Evolutionary conservation across 2,888 invertebrate genomes (phyloP), one percentile per base, ranked within the genome.

Genomic region (Cantharis lateralis): DNA sequence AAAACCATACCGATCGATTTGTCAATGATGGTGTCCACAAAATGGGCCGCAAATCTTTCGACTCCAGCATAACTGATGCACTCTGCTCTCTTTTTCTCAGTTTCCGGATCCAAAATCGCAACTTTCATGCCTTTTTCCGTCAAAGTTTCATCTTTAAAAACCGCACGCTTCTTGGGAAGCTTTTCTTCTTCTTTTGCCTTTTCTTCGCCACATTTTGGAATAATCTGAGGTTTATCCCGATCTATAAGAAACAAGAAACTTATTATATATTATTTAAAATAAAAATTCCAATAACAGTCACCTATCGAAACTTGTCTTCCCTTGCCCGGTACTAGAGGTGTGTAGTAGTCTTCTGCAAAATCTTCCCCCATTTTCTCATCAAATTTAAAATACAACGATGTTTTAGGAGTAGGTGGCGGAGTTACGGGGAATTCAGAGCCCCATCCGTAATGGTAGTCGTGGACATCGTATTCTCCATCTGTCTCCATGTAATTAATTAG

Each of bases 1-100:
- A 18, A 66, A 18, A 16, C 73, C 64, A 10, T 66, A 76, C 76
- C 32, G 11, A 70, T 32, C 15, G 76, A 76, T 7, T 28, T 73
- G 4, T 62, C 72, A 2, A 76, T 26, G 16, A 76, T 24, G 9
- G 24, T 48, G 13, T 76, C 70, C 13, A 76, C 73, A 20, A 76
- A 76, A 20, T 15, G 5, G 15, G 10, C 61, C 1, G 76, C 72
- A 70, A 76, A 76, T 9, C 64, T 69, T 13, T 72, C 70, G 11
- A 73, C 64, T 16, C 69, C 72, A 10, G 70, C 70, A 28, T 16
- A 76, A n/a, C 15, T 20, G 9, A 24, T 62, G 20, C 76, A 73
- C 68, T 71, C 72, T 2, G 28, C 28, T 62, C 16, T n/a, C 4
- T 9, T n/a, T 1, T 68, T 68, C 15, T 26, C 26, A 68, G n/a